Evolutionary conservation across 2,888 invertebrate species (phyloP).

Genomic region (Creontiades dilutus): DNA sequence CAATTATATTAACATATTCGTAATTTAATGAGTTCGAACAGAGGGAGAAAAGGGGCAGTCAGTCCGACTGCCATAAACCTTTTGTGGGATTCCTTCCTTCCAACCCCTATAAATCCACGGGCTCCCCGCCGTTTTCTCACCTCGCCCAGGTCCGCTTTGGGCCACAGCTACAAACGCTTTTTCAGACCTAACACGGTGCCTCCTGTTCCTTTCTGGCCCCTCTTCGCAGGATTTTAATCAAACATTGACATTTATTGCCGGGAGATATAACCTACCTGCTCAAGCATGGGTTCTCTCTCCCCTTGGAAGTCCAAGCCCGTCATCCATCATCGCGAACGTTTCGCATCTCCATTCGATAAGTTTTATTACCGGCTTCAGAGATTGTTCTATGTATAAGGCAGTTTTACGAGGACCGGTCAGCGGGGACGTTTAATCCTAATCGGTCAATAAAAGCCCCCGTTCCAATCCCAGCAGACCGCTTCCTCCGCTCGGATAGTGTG

Average conservation of each 20-base stretch:
- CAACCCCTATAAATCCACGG: constrained; percentile 41
- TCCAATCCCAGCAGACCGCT: no score
- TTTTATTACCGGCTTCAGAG: constrained; percentile 17
- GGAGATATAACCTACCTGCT: neutral
- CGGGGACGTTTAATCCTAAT: neutral
- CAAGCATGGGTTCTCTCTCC: neutral
- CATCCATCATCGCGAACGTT: constrained; percentile 40
- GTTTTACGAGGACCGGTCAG: constrained; percentile 13
- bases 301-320: neutral
- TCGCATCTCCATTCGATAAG: constrained; percentile 43
- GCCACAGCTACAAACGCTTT: constrained; percentile 46
- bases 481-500: no score
- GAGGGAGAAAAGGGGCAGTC: constrained; percentile 32
- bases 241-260: constrained; percentile 54
- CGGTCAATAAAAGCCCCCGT: neutral
- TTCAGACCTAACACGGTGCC: constrained; percentile 29
- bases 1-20: constrained; percentile 64
- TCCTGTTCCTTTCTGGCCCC: neutral
- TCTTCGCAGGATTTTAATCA: constrained; percentile 51
- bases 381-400: constrained; percentile 12
- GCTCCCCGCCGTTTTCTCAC: constrained; percentile 53
- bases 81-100: constrained; percentile 22
- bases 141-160: constrained; percentile 17
- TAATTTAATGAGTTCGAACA: constrained; percentile 63
- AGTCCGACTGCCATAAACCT: constrained; percentile 29